Evolutionary conservation across 2,113 vertebrate genomes (phyloP).

Genomic region (Vanacampus margaritifer): DNA sequence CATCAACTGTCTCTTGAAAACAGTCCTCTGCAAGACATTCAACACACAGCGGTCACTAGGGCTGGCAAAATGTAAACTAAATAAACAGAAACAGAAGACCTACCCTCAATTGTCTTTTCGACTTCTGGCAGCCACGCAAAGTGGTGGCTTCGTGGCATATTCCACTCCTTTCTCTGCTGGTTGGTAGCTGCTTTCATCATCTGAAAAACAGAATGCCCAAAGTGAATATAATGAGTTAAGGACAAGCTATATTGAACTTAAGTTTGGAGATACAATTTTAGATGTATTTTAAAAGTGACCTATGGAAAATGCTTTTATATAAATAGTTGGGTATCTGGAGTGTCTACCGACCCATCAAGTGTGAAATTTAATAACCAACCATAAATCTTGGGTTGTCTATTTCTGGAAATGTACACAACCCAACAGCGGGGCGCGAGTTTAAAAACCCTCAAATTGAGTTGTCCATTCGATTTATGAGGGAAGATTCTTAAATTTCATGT

Average conservation of each 20-base stretch:
- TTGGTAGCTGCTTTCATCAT: conserved; percentile 85
- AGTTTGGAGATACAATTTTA: neutral
- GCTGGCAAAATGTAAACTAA: neutral
- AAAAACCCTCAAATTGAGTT: too few species aligned
- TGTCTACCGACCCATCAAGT: too few species aligned
- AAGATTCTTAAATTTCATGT: neutral
- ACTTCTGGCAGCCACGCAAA: conserved; percentile 91
- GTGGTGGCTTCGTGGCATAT: conserved; percentile 68
- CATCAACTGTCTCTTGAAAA: conserved; percentile 83
- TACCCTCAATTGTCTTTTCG: conserved; percentile 83
- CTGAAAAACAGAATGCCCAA: conserved; percentile 62
- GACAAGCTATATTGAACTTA: neutral
- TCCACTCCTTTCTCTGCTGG: conserved; percentile 84
- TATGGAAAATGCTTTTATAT: too few species aligned
- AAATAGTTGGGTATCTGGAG: too few species aligned
- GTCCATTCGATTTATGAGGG: too few species aligned
- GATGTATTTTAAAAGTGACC: neutral
- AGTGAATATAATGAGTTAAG: neutral
- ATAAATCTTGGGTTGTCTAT: too few species aligned
- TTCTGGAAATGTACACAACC: too few species aligned
- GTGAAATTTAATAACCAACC: too few species aligned
- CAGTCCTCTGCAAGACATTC: conserved; percentile 80
- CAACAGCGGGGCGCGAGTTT: too few species aligned
- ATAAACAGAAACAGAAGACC: conserved; percentile 3
- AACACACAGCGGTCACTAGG: neutral